phyloP scores from a whole-genome alignment of 2,797 vertebrate species.

The Pipistrellus nathusii region DNA sequence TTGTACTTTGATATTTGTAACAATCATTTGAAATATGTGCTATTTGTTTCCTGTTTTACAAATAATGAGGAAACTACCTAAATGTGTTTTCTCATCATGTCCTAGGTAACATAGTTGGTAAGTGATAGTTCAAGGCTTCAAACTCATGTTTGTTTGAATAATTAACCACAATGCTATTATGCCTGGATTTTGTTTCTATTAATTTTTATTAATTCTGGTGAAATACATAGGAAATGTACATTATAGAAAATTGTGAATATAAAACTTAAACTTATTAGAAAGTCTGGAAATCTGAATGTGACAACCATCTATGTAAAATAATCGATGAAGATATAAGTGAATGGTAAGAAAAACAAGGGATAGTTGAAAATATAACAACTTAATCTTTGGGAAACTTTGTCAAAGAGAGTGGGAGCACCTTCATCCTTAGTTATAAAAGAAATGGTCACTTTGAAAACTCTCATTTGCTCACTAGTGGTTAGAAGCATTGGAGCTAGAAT shows the following conservation, averaged over 20 bases:
- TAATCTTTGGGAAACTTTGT: not conserved
- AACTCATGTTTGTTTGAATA: not conserved
- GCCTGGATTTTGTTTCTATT: too few relatives aligned
- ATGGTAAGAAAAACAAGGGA: not conserved
- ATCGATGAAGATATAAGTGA: not conserved
- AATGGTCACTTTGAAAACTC: not conserved
- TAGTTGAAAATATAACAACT: not conserved
- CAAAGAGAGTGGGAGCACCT: fast-evolving
- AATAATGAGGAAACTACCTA: not conserved
- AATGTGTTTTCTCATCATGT: not conserved
- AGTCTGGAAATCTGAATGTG: not conserved
- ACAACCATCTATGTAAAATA: not conserved
- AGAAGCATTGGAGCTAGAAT: not conserved
- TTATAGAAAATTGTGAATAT: not conserved
- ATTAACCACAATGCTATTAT: not conserved
- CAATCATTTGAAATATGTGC: not conserved
- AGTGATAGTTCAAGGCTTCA: not conserved
- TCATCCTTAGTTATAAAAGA: not conserved
- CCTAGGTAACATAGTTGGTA: not conserved
- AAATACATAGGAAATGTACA: not conserved
- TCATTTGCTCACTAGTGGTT: not conserved
- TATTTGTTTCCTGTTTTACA: not conserved
- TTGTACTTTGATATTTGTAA: not conserved
- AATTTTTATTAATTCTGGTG: not conserved
- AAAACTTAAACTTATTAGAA: not conserved